Evolutionary conservation across 2,113 vertebrate genomes (phyloP).

Genomic region (Accipiter virgatus): DNA sequence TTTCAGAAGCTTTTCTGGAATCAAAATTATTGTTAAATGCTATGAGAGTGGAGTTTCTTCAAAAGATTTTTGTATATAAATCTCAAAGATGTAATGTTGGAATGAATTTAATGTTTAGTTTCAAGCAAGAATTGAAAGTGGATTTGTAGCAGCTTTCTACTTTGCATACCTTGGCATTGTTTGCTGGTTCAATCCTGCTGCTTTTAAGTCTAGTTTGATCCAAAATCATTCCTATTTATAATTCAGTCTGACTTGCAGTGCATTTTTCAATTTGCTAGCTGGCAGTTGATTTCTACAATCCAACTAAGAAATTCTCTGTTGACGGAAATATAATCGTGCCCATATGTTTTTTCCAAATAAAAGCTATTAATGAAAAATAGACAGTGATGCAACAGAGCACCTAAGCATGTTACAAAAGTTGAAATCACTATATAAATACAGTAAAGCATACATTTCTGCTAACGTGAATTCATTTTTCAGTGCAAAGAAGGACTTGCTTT

Average conservation of each 20-base stretch:
- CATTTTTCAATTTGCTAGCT: neutral
- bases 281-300: neutral
- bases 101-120: neutral
- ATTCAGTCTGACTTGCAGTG: neutral
- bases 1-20: neutral
- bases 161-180: neutral
- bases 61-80: neutral
- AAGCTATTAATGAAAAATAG: neutral
- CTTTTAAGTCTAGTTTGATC: neutral
- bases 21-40: neutral
- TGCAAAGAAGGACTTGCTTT: neutral
- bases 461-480: neutral
- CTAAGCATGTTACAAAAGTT: neutral
- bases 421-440: neutral
- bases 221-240: neutral
- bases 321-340: neutral
- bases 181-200: neutral
- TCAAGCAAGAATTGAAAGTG: neutral
- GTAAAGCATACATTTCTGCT: neutral
- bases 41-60: neutral
- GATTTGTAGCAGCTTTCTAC: neutral
- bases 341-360: neutral
- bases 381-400: neutral
- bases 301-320: neutral
- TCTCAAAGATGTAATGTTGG: accelerated